Evolutionary conservation across 2,797 vertebrate genomes (phyloP), one percentile per base, ranked within the genome.

Genomic region (Zonotrichia albicollis): DNA sequence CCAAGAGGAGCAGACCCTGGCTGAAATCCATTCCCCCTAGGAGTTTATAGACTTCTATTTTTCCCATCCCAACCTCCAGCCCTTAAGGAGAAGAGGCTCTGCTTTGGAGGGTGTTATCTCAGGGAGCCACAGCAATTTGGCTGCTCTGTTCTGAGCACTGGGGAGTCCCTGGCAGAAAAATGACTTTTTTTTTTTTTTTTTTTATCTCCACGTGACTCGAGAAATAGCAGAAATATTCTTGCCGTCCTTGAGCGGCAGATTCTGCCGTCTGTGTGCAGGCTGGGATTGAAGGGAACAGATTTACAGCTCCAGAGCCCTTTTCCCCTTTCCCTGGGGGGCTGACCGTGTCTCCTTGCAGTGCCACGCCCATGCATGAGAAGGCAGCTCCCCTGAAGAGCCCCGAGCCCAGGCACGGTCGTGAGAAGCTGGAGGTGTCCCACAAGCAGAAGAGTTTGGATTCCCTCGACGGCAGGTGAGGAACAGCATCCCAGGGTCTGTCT

Each of bases 331-430:
- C 13, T 13, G 0, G 1, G 36, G 36, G 21, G 16, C 87, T 96
- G 43, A 90, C 3, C 0, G 79, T 64, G 48, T 94, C 58, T 94
- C 60, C 71, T 78, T 46, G 75, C 89, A 97, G 97, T 34, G 25
- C 86, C 30, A 96, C 95, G 53, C 96, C 60, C n/a, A 97, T 97
- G 97, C 96, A 95, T 9, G 94, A 97, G 29, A 97, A 96, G 87
- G 91, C 88, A 15, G 85, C 94, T 64, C 74, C 96, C 89, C 90
- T 87, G 93, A 97, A 96, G 96, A 97, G 90, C 81, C 90, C 72
- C 0, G 91, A 92, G 94, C 91, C 89, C 89, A 95, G 95, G 94
- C 91, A 91, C 27, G 13, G 90, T 73, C 90, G 87, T 19, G 94
- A 97, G 71, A 91, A 93, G 27, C 91, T 93, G 75, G 96, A 94